Evolutionary conservation across 2,888 invertebrate species (phyloP), one percentile per base, ranked within the genome.

Genomic region (Drosophila cracens): DNA sequence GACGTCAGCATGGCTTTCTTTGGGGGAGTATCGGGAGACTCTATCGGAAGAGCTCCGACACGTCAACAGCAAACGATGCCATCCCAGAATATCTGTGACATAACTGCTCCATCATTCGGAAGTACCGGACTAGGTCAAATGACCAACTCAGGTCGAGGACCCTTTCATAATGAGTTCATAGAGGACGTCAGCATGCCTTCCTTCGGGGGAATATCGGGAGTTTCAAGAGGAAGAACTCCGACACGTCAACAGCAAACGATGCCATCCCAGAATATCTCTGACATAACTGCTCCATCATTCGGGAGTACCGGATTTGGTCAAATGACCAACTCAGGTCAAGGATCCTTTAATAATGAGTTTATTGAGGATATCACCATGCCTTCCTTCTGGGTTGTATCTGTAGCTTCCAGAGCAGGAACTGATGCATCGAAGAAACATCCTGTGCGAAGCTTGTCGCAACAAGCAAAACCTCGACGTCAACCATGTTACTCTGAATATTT

Each of bases 371-470:
- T 34, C 4, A 34, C 34, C 1, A 61, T 49, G 57, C 61, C 66
- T 18, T 66, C 62, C 6, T 51, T 29, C 18, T 38, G 4, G 10
- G 46, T 21, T 2, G 8, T 29, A 6, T 36, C 33, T 4, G 21
- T n/a, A 0, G 1, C 46, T 16, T 54, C 46, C 3, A 36, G 10
- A 36, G 16, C n/a, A 6, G 25, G 31, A 60, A 31, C 57, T 3
- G 40, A 40, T 2, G n/a, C 70, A 6, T 27, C 53, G 3, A 27
- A 27, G 4, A 16, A 31, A 16, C 27, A 43, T 27, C 48, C 21
- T 21, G n/a, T 21, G 16, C 48, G 69, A 34, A 76, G 70, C 18
- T 58, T 43, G 25, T 59, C 76, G 0, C 36, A 69, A 18, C 60
- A 61, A 8, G n/a, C 43, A 0, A 51, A 38, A 29, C 16, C 16